Conservation (phyloP, 2,888 invertebrate genomes). For the Anodontia alba region DNA sequence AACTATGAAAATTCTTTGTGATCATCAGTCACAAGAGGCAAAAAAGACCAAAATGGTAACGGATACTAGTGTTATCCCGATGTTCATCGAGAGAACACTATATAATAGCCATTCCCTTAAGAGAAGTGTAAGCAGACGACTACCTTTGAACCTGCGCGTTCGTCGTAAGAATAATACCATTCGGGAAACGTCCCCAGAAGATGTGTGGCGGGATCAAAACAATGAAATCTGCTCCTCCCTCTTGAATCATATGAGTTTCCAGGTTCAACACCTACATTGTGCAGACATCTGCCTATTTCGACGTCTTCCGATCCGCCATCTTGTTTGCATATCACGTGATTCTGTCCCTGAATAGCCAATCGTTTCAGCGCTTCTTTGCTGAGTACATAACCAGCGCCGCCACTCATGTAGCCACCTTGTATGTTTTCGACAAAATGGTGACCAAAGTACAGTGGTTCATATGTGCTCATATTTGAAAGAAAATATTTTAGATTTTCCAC, state of each 20-base stretch:
- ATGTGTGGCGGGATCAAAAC: slow-evolving; percentile 77
- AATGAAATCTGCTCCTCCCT: slow-evolving; percentile 78
- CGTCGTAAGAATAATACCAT: slow-evolving; percentile 76
- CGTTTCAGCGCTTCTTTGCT: slow-evolving; percentile 91
- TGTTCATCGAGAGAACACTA: too few species aligned
- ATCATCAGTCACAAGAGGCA: too few species aligned
- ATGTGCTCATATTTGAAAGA: slow-evolving; percentile 88
- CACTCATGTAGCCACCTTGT: slow-evolving; percentile 85
- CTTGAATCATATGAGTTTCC: slow-evolving; percentile 74
- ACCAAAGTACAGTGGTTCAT: slow-evolving; percentile 92
- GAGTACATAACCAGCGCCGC: slow-evolving; percentile 92
- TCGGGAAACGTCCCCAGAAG: slow-evolving; percentile 74
- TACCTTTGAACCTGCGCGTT: slow-evolving; percentile 50
- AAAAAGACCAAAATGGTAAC: too few species aligned
- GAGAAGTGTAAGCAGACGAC: too few species aligned
- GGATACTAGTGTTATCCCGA: too few species aligned
- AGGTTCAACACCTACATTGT: slow-evolving; percentile 75
- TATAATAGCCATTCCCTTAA: too few species aligned
- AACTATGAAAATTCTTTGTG: too few species aligned
- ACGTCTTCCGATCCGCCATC: slow-evolving; percentile 81
- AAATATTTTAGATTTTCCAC: slow-evolving; percentile 92
- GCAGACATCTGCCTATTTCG: slow-evolving; percentile 79
- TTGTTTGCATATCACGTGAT: slow-evolving; percentile 51
- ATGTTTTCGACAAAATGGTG: slow-evolving; percentile 77
- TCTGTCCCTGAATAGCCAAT: slow-evolving; percentile 88